Conservation (phyloP, 2,113 vertebrate species). For the Cinclus cinclus region DNA sequence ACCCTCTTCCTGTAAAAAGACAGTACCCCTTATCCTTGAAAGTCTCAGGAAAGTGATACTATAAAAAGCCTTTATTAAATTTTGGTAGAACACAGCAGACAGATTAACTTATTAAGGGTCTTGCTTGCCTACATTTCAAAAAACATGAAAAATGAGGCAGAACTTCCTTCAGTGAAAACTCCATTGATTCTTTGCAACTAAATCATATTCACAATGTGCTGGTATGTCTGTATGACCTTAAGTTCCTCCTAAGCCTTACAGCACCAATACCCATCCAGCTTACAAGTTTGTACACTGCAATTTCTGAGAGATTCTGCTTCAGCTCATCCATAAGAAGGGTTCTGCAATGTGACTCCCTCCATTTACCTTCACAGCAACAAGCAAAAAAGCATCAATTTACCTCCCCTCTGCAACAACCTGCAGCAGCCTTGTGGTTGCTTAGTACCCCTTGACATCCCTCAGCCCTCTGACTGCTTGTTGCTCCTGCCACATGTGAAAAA, state of each 20-base stretch:
- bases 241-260: neutral
- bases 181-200: neutral
- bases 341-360: neutral
- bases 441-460: neutral
- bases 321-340: neutral
- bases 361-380: neutral
- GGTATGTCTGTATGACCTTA: neutral
- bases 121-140: neutral
- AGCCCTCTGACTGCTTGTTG: neutral
- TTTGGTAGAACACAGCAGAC: neutral
- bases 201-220: neutral
- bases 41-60: neutral
- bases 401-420: neutral
- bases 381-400: neutral
- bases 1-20: neutral
- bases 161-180: neutral
- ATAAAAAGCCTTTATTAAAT: neutral
- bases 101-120: neutral
- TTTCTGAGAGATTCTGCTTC: neutral
- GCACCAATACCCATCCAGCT: neutral
- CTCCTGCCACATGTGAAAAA: neutral
- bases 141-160: neutral
- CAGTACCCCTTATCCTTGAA: neutral
- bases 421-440: neutral
- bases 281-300: neutral